These are phyloP conservation scores for Artemia franciscana DNA, from an alignment of 1,140 invertebrate species.

Conservation along the genomic window DNA sequence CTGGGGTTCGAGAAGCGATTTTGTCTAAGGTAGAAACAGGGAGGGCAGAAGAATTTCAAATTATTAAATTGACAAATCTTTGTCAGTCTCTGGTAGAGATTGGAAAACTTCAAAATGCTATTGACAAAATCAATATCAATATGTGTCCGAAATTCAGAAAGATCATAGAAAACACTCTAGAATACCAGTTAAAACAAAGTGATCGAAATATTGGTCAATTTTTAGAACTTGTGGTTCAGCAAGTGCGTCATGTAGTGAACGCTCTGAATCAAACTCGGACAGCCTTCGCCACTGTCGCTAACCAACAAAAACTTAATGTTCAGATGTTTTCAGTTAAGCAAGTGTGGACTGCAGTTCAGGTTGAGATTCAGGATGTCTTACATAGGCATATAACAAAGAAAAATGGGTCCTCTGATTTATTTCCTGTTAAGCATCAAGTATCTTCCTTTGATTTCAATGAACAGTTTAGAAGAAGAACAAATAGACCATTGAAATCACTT, in stretches of 20 bases:
- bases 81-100: neutral
- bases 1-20: neutral
- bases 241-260: neutral
- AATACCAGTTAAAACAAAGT: neutral
- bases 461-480: neutral
- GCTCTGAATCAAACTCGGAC: neutral
- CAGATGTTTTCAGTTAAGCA: neutral
- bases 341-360: neutral
- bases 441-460: neutral
- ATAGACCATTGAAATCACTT: neutral
- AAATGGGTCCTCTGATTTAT: neutral
- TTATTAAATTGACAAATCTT: neutral
- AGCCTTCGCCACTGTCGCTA: neutral
- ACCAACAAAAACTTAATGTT: neutral
- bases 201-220: neutral
- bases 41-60: neutral
- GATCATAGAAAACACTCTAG: neutral
- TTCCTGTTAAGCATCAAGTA: neutral
- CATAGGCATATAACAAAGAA: neutral
- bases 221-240: neutral
- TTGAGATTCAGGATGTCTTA: neutral
- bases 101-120: neutral
- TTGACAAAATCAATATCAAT: neutral
- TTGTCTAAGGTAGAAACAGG: neutral
- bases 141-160: neutral